A percentile compares a stretch with the other conserved stretches of the same genome.
Evolutionary conservation across 2,797 vertebrate genomes (phyloP).

Genomic region (Jordanella pulchra): DNA sequence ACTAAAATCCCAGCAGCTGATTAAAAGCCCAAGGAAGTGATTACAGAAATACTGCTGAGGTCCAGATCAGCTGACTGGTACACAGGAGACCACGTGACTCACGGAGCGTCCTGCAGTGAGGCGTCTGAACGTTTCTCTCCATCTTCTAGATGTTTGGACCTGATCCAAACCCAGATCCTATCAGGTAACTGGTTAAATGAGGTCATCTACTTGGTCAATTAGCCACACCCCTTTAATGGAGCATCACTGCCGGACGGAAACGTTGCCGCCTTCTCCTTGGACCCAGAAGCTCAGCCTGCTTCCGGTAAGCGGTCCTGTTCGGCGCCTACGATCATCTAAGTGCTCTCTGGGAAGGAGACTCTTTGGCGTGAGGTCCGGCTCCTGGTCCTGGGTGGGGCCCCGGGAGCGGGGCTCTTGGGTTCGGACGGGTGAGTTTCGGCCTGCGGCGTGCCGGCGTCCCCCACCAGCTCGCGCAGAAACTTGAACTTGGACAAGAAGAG

Average conservation of each 20-base stretch:
- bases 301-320: conserved; percentile 55
- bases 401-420: conserved; percentile 71
- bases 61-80: conserved; percentile 6
- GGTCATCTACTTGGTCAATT: not conserved
- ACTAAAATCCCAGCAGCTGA: not conserved
- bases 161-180: not conserved
- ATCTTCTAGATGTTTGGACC: too few relatives aligned
- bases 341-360: conserved; percentile 71
- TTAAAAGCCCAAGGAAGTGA: not conserved
- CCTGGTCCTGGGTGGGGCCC: conserved; percentile 73
- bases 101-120: not conserved
- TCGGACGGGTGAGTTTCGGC: conserved; percentile 87
- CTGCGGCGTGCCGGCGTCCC: conserved; percentile 89
- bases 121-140: not conserved
- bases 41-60: conserved; percentile 7
- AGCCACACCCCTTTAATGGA: not conserved
- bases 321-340: conserved; percentile 42
- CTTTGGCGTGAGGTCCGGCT: conserved; percentile 86
- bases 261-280: conserved; percentile 71
- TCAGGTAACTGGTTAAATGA: not conserved
- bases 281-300: conserved; percentile 57
- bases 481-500: conserved; percentile 98
- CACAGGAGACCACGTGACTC: not conserved
- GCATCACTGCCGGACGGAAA: conserved; percentile 22
- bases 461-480: conserved; percentile 94